Evolutionary conservation across 2,888 invertebrate genomes (phyloP), one percentile per base, ranked within the genome.

Genomic region (Sericinus montela): DNA sequence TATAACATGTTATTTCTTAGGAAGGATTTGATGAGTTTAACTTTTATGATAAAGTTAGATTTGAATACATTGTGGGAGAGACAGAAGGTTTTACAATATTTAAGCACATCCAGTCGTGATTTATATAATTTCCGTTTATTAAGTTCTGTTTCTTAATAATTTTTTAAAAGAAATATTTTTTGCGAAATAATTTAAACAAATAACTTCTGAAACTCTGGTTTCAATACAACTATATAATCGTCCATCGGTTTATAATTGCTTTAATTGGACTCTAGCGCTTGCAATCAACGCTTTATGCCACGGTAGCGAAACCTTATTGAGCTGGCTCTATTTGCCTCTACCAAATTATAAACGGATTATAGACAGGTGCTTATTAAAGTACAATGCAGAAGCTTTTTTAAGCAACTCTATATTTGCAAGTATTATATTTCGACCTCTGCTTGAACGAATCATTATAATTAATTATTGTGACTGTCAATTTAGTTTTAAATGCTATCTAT

Each of bases 381-480:
- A 49, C 45, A 49, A 49, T 49, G 11, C 16, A 19, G 3, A 16
- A 25, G 36, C 39, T 25, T 39, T 44, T 11, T 28, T 19, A 23
- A 36, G 39, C 38, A 16, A 19, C 35, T 53, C 52, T 50, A 44
- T 54, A 58, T 57, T 57, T 58, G 61, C 55, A 34, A 14, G 15
- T 8, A 55, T 56, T 54, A 52, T 46, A 39, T 45, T 32, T 11
- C 43, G 41, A 51, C 53, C 45, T 56, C 42, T 23, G 48, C 48
- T 53, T 51, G 52, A 51, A 57, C 57, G 55, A 57, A 46, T 63
- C 62, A 63, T 63, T 59, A 56, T 53, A 56, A 59, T 63, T 60
- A 60, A 65, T 65, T 62, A 63, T 56, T 56, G 48, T 45, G 59
- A 52, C 57, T 64, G 64, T 64, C 65, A 64, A 65, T 63, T 51